Evolutionary conservation across 2,888 invertebrate species (phyloP).

Genomic region (Andrena camellia): DNA sequence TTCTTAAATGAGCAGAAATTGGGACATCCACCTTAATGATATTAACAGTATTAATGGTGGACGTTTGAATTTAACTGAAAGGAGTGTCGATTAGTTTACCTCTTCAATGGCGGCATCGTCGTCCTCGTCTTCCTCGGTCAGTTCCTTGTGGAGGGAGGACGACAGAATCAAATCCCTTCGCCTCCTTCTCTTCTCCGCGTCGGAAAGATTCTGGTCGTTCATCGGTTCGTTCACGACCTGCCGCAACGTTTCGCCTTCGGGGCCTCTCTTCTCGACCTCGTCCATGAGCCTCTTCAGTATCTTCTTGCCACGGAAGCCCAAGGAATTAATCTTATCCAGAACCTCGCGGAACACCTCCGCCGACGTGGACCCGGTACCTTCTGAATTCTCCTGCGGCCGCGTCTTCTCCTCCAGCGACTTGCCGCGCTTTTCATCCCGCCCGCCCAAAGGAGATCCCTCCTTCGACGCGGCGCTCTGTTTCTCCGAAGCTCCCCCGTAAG

Average conservation of each 20-base stretch:
- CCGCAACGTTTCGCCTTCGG: constrained; percentile 61
- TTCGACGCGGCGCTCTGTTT: background rate
- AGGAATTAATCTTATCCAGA: constrained; percentile 86
- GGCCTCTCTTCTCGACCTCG: constrained; percentile 77
- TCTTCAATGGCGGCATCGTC: constrained; percentile 89
- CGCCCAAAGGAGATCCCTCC: background rate
- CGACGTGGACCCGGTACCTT: constrained; percentile 73
- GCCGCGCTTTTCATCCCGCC: background rate
- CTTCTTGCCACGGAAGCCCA: constrained; percentile 87
- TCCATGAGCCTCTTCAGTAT: constrained; percentile 87
- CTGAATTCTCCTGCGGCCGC: background rate
- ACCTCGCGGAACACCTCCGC: constrained; percentile 88
- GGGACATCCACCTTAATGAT: too few relatives aligned
- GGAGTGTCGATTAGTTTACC: constrained; percentile 76
- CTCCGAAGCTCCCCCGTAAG: background rate
- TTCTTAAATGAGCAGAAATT: too few relatives aligned
- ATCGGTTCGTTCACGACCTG: constrained; percentile 84
- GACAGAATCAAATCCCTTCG: constrained; percentile 87
- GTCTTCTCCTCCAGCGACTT: background rate
- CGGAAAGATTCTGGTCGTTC: constrained; percentile 84
- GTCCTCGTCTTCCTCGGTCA: constrained; percentile 88
- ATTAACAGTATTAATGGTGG: background rate
- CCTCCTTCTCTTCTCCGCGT: constrained; percentile 79
- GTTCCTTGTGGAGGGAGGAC: constrained; percentile 85
- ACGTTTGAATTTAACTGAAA: background rate